Evolutionary conservation across 1,140 invertebrate species (phyloP), one percentile per base, ranked within the genome.

Genomic region (Megathymus violae): DNA sequence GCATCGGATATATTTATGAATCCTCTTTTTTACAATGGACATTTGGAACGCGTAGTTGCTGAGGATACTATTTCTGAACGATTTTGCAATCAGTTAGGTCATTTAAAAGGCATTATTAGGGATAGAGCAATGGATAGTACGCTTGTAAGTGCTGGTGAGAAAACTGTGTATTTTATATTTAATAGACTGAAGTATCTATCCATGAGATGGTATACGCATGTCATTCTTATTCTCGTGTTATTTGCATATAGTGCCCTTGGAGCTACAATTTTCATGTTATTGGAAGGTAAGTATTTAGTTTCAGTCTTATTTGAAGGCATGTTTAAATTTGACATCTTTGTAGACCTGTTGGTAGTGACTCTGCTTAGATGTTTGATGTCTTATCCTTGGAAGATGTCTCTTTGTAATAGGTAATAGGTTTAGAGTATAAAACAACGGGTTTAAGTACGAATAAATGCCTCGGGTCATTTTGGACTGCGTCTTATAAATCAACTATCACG

Each of bases 181-280:
- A 44, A 60, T 27, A 60, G 52, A 25, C 38, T 65, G 7, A 65
- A 60, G n/a, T 60, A 15, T 17, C 48, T 65, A 0, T 65, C 63
- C 13, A 52, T 43, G 25, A 65, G 41, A 51, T 65, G 63, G 63
- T 65, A 60, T 11, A 65, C 63, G 5, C 63, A 65, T 47, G 16
- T 65, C 9, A 60, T 46, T 16, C 11, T 65, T 17, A 25, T 51
- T 1, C 7, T 41, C 3, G 13, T 48, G 25, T 54, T 65, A 25
- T 31, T 52, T 3, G 27, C 40, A 16, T 65, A 60, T 31, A 65
- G 63, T 60, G 51, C 36, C 3, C 9, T 47, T 25, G 56, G 63
- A 27, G 56, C 16, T 40, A 36, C 15, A 13, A 19, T 60, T 22
- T 65, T 65, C 48, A 52, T 43, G 22, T 25, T 43, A 16, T 7